Evolutionary conservation across 2,888 invertebrate genomes (phyloP), one percentile per base, ranked within the genome.

Genomic region (Lomographa bimaculata): DNA sequence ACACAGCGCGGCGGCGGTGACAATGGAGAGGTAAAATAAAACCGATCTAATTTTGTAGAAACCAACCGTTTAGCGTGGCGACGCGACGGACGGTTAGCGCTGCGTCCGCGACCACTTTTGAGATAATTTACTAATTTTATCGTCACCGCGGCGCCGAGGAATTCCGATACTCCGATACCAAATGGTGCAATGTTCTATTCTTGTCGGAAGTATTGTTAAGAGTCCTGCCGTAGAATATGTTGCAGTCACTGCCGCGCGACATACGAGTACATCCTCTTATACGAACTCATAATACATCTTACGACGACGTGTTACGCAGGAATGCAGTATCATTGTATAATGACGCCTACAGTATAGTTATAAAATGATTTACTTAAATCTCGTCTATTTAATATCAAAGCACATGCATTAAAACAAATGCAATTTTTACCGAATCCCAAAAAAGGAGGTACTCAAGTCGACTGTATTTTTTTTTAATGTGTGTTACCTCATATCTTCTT

Each of bases 101-200:
- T 27, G 32, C 25, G 14, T 44, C 36, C 43, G 37, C 36, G 44
- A 38, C 37, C 34, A 40, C 35, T 45, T 42, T 39, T 12, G 20
- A 41, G 41, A 46, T 50, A 38, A 43, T 47, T 53, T 38, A 53
- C 33, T 46, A 50, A 53, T 53, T 44, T 41, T 26, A 49, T 49
- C 25, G 53, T 24, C 20, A 10, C 33, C 8, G 33, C 9, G 28
- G 36, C 33, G 30, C 7, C 12, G 30, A 18, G 37, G 44, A 42
- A 46, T 52, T 43, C 37, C 23, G 12, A 19, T 32, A n/a, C n/a
- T 33, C 20, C 41, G 41, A 41, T 40, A 35, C 34, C 34, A 16
- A 27, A 28, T 34, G 39, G 41, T 40, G 45, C 36, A 33, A 20
- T 30, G 37, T 41, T 41, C 41, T 46, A 42, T 43, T 43, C 42